phyloP scores from a whole-genome alignment of 1,140 invertebrate species.

The Callitettix versicolor region DNA sequence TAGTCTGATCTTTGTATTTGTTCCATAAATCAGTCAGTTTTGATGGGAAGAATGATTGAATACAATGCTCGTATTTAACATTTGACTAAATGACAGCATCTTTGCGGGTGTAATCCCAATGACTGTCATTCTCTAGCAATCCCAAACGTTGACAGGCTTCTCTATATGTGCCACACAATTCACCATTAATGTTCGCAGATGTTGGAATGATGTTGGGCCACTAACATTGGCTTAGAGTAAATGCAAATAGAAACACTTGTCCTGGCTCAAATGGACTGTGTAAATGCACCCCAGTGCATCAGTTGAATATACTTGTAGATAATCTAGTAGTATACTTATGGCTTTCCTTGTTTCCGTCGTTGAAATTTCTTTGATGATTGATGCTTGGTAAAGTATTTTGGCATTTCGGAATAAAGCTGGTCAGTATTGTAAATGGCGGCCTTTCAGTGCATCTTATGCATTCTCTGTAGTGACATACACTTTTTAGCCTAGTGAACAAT shows the following conservation, averaged over 20 bases:
- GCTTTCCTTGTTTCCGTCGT: constrained; percentile 30
- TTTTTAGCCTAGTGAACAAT: constrained; percentile 28
- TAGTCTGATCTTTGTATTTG: constrained; percentile 30
- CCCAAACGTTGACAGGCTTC: constrained; percentile 31
- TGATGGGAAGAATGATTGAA: constrained; percentile 31
- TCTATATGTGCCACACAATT: constrained; percentile 30
- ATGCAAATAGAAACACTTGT: constrained; percentile 37
- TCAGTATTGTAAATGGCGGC: no score
- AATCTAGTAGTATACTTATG: constrained; percentile 27
- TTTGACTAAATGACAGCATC: constrained; percentile 29
- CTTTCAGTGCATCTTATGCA: not conserved
- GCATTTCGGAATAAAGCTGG: constrained; percentile 32
- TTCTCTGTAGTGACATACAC: constrained; percentile 24
- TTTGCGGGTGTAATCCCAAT: constrained; percentile 32
- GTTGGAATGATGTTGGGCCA: constrained; percentile 35
- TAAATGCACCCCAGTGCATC: constrained; percentile 33
- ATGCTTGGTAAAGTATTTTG: constrained; percentile 35
- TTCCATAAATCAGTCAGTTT: constrained; percentile 30
- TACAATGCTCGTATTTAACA: constrained; percentile 35
- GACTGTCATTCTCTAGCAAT: constrained; percentile 32
- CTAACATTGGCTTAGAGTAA: constrained; percentile 34
- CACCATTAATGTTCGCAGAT: constrained; percentile 33
- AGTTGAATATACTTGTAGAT: constrained; percentile 23
- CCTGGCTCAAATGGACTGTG: constrained; percentile 34
- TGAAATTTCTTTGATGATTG: constrained; percentile 29